These are phyloP conservation scores for Limnodromus scolopaceus DNA, from an alignment of 2,797 vertebrate species.

Conservation along the genomic window DNA sequence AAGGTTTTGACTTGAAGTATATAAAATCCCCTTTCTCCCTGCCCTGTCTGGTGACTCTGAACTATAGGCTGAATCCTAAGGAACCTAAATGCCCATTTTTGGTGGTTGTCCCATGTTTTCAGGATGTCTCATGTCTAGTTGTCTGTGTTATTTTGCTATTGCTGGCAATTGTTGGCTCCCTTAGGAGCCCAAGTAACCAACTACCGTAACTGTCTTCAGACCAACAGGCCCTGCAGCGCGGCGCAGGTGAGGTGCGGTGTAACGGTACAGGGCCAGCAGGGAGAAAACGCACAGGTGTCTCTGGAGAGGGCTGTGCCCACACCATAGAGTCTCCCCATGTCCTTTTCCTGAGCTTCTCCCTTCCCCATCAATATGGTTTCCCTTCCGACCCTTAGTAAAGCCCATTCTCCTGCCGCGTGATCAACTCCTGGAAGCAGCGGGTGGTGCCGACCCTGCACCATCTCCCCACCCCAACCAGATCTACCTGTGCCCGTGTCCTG, in stretches of 20 bases:
- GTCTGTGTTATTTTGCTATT: neutral
- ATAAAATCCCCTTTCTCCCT: neutral
- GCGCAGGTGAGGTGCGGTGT: neutral
- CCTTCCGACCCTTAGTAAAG: neutral
- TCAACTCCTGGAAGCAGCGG: neutral
- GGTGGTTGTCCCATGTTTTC: neutral
- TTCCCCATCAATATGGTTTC: accelerated
- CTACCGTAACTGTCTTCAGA: neutral
- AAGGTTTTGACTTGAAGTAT: neutral
- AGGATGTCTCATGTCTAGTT: neutral
- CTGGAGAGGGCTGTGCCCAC: neutral
- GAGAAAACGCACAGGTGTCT: neutral
- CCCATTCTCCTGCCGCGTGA: accelerated
- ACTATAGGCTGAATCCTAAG: neutral
- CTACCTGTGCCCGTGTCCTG: neutral
- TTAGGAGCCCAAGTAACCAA: neutral
- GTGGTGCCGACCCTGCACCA: neutral
- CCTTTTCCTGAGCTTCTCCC: neutral
- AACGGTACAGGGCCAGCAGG: neutral
- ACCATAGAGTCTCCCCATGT: no score
- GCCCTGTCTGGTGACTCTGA: neutral
- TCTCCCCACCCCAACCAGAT: neutral
- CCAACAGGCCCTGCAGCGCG: neutral
- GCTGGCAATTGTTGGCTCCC: neutral
- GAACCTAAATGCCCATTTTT: slow-evolving; percentile 1